These are phyloP conservation scores for Mus minutoides DNA, from an alignment of 2,797 vertebrate species.

Conservation along the genomic window DNA sequence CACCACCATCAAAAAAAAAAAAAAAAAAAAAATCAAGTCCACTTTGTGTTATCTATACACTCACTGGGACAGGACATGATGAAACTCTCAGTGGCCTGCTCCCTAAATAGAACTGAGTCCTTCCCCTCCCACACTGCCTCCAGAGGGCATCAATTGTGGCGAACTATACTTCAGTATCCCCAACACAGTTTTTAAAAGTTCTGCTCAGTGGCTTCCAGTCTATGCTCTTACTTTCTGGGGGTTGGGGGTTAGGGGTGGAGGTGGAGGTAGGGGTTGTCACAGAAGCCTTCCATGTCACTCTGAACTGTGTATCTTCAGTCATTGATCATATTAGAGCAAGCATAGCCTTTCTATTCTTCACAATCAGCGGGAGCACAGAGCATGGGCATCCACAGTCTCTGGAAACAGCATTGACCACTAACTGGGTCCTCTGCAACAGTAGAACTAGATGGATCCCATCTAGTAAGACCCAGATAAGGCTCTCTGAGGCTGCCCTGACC, in stretches of 20 bases:
- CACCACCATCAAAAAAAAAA: background rate
- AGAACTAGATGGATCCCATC: too few relatives aligned
- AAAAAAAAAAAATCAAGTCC: background rate
- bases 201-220: background rate
- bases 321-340: background rate
- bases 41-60: background rate
- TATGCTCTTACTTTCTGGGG: background rate
- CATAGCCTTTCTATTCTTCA: background rate
- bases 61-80: background rate
- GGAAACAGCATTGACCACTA: background rate
- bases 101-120: background rate
- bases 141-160: background rate
- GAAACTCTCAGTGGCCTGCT: background rate
- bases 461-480: background rate
- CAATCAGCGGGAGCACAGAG: background rate
- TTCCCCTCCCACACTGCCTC: background rate
- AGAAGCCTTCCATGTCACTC: background rate
- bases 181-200: background rate
- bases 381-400: background rate
- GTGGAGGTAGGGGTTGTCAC: background rate
- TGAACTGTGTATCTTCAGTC: background rate
- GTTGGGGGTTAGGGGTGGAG: background rate
- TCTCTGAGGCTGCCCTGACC: background rate
- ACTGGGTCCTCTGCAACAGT: background rate
- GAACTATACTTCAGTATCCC: background rate